Evolutionary conservation across 2,797 vertebrate species (phyloP), one percentile per base, ranked within the genome.

Genomic region (Enteromius thamalakanensis): DNA sequence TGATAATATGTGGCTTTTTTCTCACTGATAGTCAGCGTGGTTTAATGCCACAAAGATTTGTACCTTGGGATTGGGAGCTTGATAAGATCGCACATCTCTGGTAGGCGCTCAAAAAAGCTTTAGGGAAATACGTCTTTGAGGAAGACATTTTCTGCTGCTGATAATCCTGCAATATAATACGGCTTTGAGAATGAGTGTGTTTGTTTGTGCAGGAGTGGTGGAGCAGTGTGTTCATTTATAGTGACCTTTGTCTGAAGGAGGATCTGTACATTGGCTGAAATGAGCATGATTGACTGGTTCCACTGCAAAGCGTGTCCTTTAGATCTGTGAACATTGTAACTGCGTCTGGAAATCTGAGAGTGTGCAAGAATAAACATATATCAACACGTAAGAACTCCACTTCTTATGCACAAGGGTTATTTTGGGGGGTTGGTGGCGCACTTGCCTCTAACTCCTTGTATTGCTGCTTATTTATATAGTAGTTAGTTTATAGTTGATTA

Each of bases 241-340:
- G 67, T 84, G 86, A 87, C 71, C 86, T 85, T 85, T 83, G 62
- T 75, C 71, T 76, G 15, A 64, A 79, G 47, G 53, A 83, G 47
- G 62, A 83, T 76, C 68, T 77, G 29, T 19, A 62, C 62, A 71
- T n/a, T 62, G 55, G 65, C 34, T 68, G 8, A 37, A 84, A 82
- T 21, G 15, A 70, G 40, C 21, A 11, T 71, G 76, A 85, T 76
- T 76, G 72, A 85, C 76, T 85, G 70, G 34, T 70, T 87, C 8
- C 71, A 85, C 70, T 79, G 74, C 76, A 42, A 71, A 21, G 47
- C 74, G 11, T 74, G 53, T 82, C 11, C 69, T 70, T 75, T 45
- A 77, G 26, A 65, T 77, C 37, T 79, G 47, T 64, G 51, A 42
- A 71, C 32, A 65, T 5, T 15, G 8, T 32, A 69, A 60, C 29